phyloP scores from a whole-genome alignment of 2,888 invertebrate species.

The Lasioglossum morio region DNA sequence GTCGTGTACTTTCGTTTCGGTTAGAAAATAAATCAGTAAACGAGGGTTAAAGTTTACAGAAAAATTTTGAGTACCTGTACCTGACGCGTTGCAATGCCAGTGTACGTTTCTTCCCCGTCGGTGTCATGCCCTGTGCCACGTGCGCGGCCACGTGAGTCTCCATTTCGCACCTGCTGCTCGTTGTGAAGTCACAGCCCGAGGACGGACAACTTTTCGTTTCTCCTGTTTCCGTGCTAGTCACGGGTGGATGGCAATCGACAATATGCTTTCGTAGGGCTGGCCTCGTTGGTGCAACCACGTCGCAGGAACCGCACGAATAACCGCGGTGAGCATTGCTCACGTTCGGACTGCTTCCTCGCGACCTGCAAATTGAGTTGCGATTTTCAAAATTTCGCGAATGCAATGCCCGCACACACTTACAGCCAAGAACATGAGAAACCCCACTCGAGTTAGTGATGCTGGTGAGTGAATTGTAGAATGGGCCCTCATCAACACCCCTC shows the following conservation, averaged over 20 bases:
- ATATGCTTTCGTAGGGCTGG: conserved; percentile 84
- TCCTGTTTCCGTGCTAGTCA: conserved; percentile 71
- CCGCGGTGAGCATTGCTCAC: conserved; percentile 75
- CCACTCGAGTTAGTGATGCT: too few species aligned
- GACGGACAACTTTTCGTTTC: conserved; percentile 80
- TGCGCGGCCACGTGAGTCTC: conserved; percentile 85
- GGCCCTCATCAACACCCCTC: too few species aligned
- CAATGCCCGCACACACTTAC: too few species aligned
- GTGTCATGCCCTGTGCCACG: conserved; percentile 84
- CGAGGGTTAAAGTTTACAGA: conserved; percentile 12
- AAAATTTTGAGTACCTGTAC: conserved; percentile 82
- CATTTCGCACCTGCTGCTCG: conserved; percentile 83
- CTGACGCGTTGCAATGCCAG: conserved; percentile 85
- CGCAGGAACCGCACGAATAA: conserved; percentile 84
- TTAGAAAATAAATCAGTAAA: not conserved
- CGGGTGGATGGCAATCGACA: conserved; percentile 81
- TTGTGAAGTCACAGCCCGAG: conserved; percentile 82
- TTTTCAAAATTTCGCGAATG: not conserved
- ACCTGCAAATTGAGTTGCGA: conserved; percentile 67
- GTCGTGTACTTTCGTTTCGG: not conserved
- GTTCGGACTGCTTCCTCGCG: conserved; percentile 79
- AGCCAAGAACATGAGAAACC: too few species aligned
- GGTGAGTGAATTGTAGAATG: too few species aligned
- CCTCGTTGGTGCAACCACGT: conserved; percentile 83
- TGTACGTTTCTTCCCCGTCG: conserved; percentile 84